Evolutionary conservation across 2,113 vertebrate species (phyloP).

Genomic region (human (Homo sapiens)): DNA sequence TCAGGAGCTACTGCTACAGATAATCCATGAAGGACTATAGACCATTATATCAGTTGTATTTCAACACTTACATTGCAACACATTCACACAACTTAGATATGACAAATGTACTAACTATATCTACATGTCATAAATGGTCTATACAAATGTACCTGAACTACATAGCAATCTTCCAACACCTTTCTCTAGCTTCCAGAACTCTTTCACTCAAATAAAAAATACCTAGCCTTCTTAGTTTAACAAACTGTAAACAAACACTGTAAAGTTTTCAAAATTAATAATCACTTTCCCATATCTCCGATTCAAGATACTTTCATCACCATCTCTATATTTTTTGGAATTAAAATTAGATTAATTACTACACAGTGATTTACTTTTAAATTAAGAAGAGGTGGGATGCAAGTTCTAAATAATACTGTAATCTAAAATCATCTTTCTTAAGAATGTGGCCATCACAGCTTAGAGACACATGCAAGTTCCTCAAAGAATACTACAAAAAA

Average conservation of each 20-base stretch:
- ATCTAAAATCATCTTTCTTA: not conserved
- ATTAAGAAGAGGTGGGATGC: not conserved
- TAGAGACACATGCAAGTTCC: not conserved
- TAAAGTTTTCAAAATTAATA: not conserved
- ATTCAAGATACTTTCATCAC: not conserved
- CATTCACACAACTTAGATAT: not conserved
- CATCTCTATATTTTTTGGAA: not conserved
- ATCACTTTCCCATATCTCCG: not conserved
- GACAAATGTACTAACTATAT: not conserved
- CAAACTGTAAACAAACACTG: not conserved
- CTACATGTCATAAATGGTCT: not conserved
- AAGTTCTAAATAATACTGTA: not conserved
- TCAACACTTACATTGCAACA: not conserved
- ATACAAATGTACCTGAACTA: not conserved
- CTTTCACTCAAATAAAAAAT: not conserved
- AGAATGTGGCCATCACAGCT: not conserved
- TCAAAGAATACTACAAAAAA: not conserved
- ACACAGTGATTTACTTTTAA: not conserved
- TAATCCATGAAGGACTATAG: not conserved
- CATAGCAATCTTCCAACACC: not conserved
- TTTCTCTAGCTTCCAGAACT: not conserved
- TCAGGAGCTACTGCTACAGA: not conserved
- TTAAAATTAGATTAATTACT: constrained; percentile 3
- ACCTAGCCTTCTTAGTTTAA: constrained; percentile 26
- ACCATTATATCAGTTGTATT: not conserved